A percentile compares a stretch with the other conserved stretches of the same genome.
These are phyloP conservation scores for Melinaea marsaeus DNA, from an alignment of 2,888 invertebrate species.

Conservation along the genomic window DNA sequence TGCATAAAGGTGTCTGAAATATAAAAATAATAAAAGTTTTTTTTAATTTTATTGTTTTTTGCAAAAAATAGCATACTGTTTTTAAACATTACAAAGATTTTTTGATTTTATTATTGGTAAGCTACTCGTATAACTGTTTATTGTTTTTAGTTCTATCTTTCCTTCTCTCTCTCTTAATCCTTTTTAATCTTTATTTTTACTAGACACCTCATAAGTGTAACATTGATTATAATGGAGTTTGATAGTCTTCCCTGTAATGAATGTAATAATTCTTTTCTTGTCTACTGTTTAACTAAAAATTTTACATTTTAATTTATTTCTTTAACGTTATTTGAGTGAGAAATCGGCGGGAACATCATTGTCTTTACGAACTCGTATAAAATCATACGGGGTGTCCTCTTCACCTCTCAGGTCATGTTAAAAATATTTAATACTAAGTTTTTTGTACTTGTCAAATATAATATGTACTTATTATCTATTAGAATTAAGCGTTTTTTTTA, in stretches of 20 bases:
- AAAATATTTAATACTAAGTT: constrained; percentile 26
- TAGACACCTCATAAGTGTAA: constrained; percentile 18
- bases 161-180: no score
- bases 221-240: constrained; percentile 26
- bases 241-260: constrained; percentile 18
- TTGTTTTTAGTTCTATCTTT: no score
- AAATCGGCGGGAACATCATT: constrained; percentile 8
- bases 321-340: constrained; percentile 17
- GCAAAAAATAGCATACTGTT: no score
- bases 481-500: no score
- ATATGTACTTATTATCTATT: background rate
- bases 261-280: constrained; percentile 9
- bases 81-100: no score
- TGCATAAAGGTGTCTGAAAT: no score
- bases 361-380: constrained; percentile 9
- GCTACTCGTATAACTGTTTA: no score
- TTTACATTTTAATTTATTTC: constrained; percentile 4
- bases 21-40: no score
- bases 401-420: constrained; percentile 25
- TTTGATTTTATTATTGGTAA: no score
- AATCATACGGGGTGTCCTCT: constrained; percentile 16
- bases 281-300: constrained; percentile 9
- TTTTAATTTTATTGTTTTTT: no score
- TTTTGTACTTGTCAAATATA: constrained; percentile 30
- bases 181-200: no score